Conservation (phyloP, 2,888 invertebrate species). For the Coelinius sp. region DNA sequence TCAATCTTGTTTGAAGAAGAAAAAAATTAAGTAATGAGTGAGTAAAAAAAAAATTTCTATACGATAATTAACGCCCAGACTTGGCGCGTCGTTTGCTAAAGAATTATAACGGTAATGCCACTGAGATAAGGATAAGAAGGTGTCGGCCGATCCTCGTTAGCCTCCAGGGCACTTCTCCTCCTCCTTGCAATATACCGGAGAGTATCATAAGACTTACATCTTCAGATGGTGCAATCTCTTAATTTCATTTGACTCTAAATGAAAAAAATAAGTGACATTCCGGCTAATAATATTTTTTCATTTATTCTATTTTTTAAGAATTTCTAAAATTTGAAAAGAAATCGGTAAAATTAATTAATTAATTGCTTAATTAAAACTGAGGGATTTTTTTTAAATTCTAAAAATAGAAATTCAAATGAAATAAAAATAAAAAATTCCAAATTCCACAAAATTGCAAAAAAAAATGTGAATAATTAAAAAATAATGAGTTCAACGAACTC, state of each 20-base stretch:
- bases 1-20: no score
- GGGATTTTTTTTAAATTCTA: no score
- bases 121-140: constrained; percentile 51
- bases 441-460: background rate
- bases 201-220: constrained; percentile 1
- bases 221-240: background rate
- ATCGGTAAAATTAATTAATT: no score
- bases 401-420: no score
- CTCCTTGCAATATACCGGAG: constrained; percentile 20
- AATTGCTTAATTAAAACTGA: no score
- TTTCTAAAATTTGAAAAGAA: no score
- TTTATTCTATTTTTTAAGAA: no score
- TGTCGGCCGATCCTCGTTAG: constrained; percentile 49
- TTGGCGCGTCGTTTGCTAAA: constrained; percentile 50
- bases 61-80: constrained; percentile 58
- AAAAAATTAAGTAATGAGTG: no score
- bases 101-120: constrained; percentile 62
- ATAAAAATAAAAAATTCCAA: background rate
- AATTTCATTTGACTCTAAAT: background rate
- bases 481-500: constrained; percentile 23
- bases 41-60: no score
- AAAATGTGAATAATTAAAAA: background rate
- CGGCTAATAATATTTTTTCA: background rate
- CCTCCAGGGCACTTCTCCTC: constrained; percentile 43
- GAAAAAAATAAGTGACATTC: background rate